Conservation (phyloP, 2,888 invertebrate species). For the Thereva unica region DNA sequence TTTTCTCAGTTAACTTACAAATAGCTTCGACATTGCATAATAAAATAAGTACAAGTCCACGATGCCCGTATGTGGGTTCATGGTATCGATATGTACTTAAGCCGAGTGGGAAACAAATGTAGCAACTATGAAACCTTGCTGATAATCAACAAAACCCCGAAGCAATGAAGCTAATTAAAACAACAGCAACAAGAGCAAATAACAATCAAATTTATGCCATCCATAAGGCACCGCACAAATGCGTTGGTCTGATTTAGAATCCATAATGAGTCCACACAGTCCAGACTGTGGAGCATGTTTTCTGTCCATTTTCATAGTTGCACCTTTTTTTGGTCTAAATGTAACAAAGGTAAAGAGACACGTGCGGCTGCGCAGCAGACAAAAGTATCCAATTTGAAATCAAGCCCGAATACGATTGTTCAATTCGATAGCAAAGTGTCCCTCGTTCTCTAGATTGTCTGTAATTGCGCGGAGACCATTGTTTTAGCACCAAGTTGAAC, state of each 20-base stretch:
- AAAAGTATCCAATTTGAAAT: conserved; percentile 32
- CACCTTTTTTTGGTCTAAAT: background rate
- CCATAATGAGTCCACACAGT: conserved; percentile 24
- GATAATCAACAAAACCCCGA: too few relatives aligned
- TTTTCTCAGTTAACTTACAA: too few relatives aligned
- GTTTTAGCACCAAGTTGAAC: conserved; percentile 28
- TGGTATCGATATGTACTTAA: too few relatives aligned
- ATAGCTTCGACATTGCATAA: too few relatives aligned
- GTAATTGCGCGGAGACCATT: conserved; percentile 35
- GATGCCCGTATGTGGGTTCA: too few relatives aligned
- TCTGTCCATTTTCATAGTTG: conserved; percentile 14
- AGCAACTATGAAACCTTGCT: too few relatives aligned
- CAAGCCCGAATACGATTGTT: conserved; percentile 31
- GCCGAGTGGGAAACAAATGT: too few relatives aligned
- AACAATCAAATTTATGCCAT: background rate
- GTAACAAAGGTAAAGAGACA: conserved; percentile 22
- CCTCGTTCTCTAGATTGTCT: conserved; percentile 26
- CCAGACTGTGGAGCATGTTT: conserved; percentile 13
- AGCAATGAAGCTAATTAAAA: conserved; percentile 25
- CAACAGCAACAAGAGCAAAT: conserved; percentile 15
- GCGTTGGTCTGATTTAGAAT: conserved; percentile 29
- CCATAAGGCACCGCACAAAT: conserved; percentile 21
- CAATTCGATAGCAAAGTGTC: conserved; percentile 36
- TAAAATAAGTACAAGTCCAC: too few relatives aligned
- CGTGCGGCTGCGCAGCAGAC: conserved; percentile 22